Conservation (phyloP, 2,888 invertebrate genomes). For the Gryllus longicercus region DNA sequence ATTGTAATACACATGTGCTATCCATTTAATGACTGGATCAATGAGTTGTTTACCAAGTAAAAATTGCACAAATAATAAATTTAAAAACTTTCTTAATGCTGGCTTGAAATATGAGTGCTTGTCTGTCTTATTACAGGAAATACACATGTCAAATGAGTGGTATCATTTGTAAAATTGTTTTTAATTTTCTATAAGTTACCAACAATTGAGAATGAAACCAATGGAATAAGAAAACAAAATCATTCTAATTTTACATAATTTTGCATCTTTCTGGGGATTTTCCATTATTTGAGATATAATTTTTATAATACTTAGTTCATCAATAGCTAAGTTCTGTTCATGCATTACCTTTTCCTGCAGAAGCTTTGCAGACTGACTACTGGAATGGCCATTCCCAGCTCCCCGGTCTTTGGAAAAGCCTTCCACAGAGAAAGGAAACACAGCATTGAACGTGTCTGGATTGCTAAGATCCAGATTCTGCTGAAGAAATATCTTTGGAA, state of each 20-base stretch:
- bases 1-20: too few relatives aligned
- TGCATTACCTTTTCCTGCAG: conserved; percentile 73
- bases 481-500: conserved; percentile 83
- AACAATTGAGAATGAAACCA: neutral
- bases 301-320: neutral
- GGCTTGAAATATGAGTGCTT: too few relatives aligned
- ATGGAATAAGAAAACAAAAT: neutral
- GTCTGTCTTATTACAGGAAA: too few relatives aligned
- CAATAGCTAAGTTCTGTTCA: neutral
- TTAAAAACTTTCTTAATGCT: too few relatives aligned
- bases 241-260: neutral
- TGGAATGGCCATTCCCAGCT: conserved; percentile 37
- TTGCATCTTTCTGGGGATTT: too few relatives aligned
- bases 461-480: conserved; percentile 75
- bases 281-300: too few relatives aligned
- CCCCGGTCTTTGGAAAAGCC: conserved; percentile 37
- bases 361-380: conserved; percentile 52
- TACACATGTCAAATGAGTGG: too few relatives aligned
- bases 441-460: conserved; percentile 75
- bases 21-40: too few relatives aligned
- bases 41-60: too few relatives aligned
- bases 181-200: too few relatives aligned
- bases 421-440: conserved; percentile 67
- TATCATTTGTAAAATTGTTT: too few relatives aligned
- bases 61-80: too few relatives aligned